Percentiles rank a stretch among this genome's conserved stretches.
Conservation (phyloP, 1,140 invertebrate species). For the Drosophila prosaltans region DNA sequence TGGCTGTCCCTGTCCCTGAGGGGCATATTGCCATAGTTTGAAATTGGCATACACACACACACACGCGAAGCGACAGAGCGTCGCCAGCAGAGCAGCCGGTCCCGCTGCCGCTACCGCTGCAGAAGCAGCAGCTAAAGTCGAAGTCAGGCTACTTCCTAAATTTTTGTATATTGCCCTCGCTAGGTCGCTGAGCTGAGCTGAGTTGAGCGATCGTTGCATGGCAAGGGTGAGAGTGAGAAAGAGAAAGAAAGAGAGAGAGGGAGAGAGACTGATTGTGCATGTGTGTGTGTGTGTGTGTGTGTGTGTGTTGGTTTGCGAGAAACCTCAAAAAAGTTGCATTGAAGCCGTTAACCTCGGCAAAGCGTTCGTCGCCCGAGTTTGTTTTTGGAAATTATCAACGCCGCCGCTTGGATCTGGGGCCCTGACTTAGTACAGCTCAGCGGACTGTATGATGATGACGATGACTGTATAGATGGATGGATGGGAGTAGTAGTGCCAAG, state of each 20-base stretch:
- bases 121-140: not conserved
- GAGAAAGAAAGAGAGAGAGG: not conserved
- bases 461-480: not conserved
- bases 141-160: slow-evolving; percentile 63
- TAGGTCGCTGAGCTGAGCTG: slow-evolving; percentile 57
- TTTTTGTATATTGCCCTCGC: slow-evolving; percentile 63
- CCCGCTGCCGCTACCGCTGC: not conserved
- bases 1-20: slow-evolving; percentile 15
- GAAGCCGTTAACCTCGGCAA: slow-evolving; percentile 82
- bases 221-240: not conserved
- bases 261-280: not conserved
- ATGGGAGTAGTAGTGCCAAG: not conserved
- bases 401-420: slow-evolving; percentile 10
- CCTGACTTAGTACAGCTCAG: slow-evolving; percentile 28
- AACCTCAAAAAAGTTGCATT: slow-evolving; percentile 81
- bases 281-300: slow-evolving; percentile 8
- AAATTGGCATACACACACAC: slow-evolving; percentile 56
- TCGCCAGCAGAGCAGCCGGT: not conserved
- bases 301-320: slow-evolving; percentile 36
- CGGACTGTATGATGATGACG: slow-evolving; percentile 8
- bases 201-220: slow-evolving; percentile 30
- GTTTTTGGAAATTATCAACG: slow-evolving; percentile 74
- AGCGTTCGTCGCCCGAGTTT: slow-evolving; percentile 79
- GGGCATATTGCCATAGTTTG: slow-evolving; percentile 48
- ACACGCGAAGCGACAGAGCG: slow-evolving; percentile 4